A percentile compares a stretch with the other conserved stretches of the same genome.
These are phyloP conservation scores for Agrenia bidenticulata DNA, from an alignment of 2,888 invertebrate genomes.

Conservation along the genomic window DNA sequence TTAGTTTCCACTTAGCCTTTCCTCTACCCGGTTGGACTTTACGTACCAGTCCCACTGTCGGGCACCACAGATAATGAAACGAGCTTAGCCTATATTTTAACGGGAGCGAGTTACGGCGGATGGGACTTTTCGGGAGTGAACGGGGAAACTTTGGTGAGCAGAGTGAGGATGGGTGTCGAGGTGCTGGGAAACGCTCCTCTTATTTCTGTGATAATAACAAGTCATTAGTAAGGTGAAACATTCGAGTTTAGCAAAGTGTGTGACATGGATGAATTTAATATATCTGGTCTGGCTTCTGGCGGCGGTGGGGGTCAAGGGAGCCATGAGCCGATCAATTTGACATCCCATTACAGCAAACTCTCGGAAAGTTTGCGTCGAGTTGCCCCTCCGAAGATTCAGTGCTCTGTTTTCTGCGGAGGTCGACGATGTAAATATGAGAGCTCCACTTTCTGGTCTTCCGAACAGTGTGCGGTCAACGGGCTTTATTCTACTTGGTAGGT, in stretches of 20 bases:
- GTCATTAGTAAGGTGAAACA: not conserved
- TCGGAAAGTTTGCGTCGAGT: slow-evolving; percentile 62
- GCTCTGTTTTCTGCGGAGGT: slow-evolving; percentile 82
- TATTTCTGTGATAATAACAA: slow-evolving; percentile 8
- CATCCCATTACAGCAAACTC: slow-evolving; percentile 57
- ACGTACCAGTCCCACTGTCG: too few species aligned
- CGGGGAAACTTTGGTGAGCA: too few species aligned
- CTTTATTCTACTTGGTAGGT: slow-evolving; percentile 81
- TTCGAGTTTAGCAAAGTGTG: not conserved
- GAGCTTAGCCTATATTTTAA: too few species aligned
- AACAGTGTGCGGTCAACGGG: slow-evolving; percentile 72
- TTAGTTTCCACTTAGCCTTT: not conserved
- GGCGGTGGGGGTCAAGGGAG: slow-evolving; percentile 31
- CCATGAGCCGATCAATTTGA: slow-evolving; percentile 48
- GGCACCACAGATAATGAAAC: too few species aligned
- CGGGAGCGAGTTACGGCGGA: too few species aligned
- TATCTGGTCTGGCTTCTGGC: slow-evolving; percentile 34
- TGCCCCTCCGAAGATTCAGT: slow-evolving; percentile 71
- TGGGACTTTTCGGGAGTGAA: too few species aligned
- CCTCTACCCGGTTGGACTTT: not conserved
- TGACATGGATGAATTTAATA: slow-evolving; percentile 51
- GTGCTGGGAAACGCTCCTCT: not conserved
- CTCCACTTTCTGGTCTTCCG: slow-evolving; percentile 64
- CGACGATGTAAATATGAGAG: slow-evolving; percentile 77
- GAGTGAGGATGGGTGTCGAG: too few species aligned